These are phyloP conservation scores for Patella depressa DNA, from an alignment of 2,888 invertebrate genomes.

Conservation along the genomic window DNA sequence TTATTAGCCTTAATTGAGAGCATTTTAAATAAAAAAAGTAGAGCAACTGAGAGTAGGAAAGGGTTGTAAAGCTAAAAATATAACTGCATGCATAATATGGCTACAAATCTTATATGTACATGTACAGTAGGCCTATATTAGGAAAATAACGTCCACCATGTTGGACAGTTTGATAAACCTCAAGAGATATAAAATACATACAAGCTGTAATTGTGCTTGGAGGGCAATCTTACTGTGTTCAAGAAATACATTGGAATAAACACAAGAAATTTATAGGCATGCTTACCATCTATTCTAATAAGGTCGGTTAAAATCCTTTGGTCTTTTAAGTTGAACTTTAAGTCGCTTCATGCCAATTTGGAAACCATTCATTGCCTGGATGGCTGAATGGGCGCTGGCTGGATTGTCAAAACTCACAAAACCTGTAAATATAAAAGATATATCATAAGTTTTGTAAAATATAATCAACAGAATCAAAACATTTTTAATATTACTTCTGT, in stretches of 20 bases:
- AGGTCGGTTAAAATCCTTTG: slow-evolving; percentile 97
- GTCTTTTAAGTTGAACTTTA: slow-evolving; percentile 99
- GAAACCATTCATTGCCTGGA: slow-evolving; percentile 99
- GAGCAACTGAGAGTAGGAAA: slow-evolving; percentile 5
- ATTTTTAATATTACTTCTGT: no score
- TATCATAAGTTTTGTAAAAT: background rate
- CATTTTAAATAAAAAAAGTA: background rate
- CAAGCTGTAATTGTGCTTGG: no score
- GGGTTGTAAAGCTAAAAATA: background rate
- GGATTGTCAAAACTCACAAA: slow-evolving; percentile 99
- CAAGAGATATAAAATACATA: no score
- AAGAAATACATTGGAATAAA: no score
- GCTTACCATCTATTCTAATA: slow-evolving; percentile 78
- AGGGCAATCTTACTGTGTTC: no score
- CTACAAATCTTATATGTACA: no score
- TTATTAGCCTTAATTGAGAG: background rate
- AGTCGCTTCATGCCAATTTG: slow-evolving; percentile 99
- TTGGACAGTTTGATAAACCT: no score
- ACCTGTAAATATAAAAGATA: slow-evolving; percentile 76
- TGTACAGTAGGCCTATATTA: no score
- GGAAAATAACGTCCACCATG: no score
- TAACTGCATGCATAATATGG: background rate
- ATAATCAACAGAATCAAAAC: no score
- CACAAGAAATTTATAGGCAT: background rate
- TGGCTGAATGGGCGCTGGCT: slow-evolving; percentile 96